Conservation (phyloP, 2,797 vertebrate species). For the Luscinia luscinia region DNA sequence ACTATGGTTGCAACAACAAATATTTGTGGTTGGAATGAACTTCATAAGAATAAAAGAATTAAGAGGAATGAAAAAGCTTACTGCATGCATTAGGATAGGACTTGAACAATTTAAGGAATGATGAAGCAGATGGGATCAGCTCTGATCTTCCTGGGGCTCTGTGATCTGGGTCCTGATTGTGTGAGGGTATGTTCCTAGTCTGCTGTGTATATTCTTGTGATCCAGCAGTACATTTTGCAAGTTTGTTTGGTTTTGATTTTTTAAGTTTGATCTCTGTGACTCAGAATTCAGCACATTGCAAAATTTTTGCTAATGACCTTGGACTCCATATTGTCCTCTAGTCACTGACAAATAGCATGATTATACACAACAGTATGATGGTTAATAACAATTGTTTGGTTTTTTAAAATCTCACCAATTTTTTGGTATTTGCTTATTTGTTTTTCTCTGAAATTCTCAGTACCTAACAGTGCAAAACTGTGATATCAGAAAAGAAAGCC, state of each 20-base stretch:
- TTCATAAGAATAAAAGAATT: constrained; percentile 34
- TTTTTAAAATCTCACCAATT: neutral
- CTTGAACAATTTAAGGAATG: constrained; percentile 15
- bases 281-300: neutral
- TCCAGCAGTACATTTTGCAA: neutral
- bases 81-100: neutral
- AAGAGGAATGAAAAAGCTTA: constrained; percentile 37
- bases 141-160: neutral
- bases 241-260: neutral
- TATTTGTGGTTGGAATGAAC: constrained; percentile 11
- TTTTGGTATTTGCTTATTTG: neutral
- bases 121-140: neutral
- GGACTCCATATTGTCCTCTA: neutral
- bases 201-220: neutral
- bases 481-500: neutral
- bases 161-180: neutral
- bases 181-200: neutral
- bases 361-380: neutral
- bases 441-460: neutral
- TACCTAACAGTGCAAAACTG: neutral
- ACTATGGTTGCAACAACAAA: constrained; percentile 55
- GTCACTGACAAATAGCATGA: neutral
- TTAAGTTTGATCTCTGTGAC: neutral
- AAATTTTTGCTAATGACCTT: neutral
- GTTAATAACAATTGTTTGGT: neutral